Evolutionary conservation across 2,113 vertebrate species (phyloP).

Genomic region (Panthera leo): DNA sequence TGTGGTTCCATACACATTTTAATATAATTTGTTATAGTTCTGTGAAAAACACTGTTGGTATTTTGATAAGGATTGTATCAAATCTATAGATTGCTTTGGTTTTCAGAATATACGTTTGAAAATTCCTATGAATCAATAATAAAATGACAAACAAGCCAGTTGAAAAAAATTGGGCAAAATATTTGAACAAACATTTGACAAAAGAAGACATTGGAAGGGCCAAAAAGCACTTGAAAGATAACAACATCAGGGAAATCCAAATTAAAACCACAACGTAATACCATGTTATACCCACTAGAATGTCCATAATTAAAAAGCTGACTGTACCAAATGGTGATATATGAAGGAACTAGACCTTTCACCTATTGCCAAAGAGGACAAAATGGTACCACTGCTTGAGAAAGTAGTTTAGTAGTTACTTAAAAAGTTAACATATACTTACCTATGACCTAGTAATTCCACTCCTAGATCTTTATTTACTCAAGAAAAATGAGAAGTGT

Average conservation of each 20-base stretch:
- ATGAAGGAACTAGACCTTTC: not conserved
- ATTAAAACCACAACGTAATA: not conserved
- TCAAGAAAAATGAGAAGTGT: not conserved
- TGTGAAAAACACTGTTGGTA: not conserved
- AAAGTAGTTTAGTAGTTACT: not conserved
- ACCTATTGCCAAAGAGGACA: not conserved
- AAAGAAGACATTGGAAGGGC: not conserved
- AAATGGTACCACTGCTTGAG: not conserved
- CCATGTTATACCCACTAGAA: not conserved
- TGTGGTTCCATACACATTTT: not conserved
- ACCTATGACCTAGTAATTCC: not conserved
- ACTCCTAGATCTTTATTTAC: not conserved
- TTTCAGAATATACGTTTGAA: not conserved
- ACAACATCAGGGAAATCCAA: not conserved
- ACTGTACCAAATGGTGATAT: not conserved
- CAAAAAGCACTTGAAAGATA: not conserved
- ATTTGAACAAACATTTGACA: not conserved
- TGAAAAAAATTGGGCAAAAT: not conserved
- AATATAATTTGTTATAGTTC: not conserved
- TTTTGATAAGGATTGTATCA: not conserved
- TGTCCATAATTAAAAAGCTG: not conserved
- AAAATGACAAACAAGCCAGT: not conserved
- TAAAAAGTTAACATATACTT: not conserved
- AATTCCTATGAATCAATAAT: not conserved
- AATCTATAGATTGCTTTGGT: not conserved